phyloP scores from a whole-genome alignment of 1,140 invertebrate species.

The Drosophila nannoptera region DNA sequence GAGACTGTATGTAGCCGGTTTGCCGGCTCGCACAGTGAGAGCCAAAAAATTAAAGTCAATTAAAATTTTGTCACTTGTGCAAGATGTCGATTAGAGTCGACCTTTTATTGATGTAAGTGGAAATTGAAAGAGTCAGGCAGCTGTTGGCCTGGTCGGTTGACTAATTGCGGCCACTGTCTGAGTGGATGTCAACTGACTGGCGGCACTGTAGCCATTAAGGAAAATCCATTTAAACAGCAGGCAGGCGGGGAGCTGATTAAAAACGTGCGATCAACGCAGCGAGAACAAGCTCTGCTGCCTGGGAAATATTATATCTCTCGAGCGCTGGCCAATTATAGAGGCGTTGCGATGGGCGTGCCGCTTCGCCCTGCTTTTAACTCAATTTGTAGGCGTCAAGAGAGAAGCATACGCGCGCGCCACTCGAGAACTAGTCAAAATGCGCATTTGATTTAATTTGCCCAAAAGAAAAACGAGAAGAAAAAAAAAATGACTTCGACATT shows the following conservation, averaged over 20 bases:
- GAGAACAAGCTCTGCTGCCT: conserved; percentile 15
- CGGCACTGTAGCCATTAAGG: conserved; percentile 9
- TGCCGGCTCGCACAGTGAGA: conserved; percentile 28
- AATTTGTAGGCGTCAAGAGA: conserved; percentile 29
- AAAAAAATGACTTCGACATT: conserved; percentile 16
- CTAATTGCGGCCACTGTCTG: conserved; percentile 10
- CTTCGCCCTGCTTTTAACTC: conserved; percentile 41
- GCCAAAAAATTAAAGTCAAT: conserved; percentile 59
- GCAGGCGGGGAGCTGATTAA: conserved; percentile 32
- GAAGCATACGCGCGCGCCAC: conserved; percentile 3
- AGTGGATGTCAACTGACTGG: not conserved
- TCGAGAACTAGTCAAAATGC: conserved; percentile 11
- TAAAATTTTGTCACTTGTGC: conserved; percentile 57
- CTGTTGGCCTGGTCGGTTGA: conserved; percentile 8
- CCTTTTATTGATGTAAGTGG: conserved; percentile 53
- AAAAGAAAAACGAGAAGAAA: too few species aligned
- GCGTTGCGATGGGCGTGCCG: conserved; percentile 47
- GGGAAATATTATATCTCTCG: conserved; percentile 35
- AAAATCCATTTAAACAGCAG: not conserved
- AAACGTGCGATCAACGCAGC: conserved; percentile 15
- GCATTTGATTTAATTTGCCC: conserved; percentile 47
- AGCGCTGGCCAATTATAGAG: conserved; percentile 47
- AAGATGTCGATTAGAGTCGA: conserved; percentile 46
- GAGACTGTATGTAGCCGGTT: conserved; percentile 29
- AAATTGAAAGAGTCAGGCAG: conserved; percentile 51